These are phyloP conservation scores for Nasonia vitripennis DNA, from an alignment of 1,140 invertebrate genomes.

Conservation along the genomic window DNA sequence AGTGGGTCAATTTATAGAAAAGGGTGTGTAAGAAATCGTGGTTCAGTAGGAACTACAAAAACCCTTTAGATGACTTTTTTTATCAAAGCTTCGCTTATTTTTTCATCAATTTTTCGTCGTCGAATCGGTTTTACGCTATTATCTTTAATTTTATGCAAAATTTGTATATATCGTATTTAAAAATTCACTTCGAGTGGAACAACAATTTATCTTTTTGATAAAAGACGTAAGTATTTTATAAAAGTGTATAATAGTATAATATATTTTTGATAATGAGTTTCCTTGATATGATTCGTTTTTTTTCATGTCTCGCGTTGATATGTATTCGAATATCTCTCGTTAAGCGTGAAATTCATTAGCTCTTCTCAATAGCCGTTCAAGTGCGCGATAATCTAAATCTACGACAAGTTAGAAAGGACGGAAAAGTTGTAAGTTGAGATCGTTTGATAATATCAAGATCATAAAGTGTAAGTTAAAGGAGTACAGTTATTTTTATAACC, in stretches of 20 bases:
- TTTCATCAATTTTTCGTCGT: no score
- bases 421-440: constrained; percentile 17
- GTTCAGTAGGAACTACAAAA: no score
- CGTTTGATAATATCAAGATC: background rate
- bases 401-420: constrained; percentile 11
- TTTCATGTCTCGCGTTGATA: background rate
- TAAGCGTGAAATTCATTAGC: background rate
- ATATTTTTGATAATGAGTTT: no score
- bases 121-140: no score
- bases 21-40: no score
- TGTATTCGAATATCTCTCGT: background rate
- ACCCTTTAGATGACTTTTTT: no score
- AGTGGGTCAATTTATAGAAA: no score
- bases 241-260: background rate
- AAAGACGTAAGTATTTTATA: background rate
- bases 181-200: background rate
- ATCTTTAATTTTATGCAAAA: no score
- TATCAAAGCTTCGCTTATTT: no score
- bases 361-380: no score
- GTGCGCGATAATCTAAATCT: background rate
- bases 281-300: no score
- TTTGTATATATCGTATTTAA: background rate
- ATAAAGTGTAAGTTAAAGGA: background rate
- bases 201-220: background rate
- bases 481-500: background rate